A percentile compares a stretch with the other conserved stretches of the same genome.
phyloP scores from a whole-genome alignment of 1,140 invertebrate genomes.

The Drosophila ambigua region DNA sequence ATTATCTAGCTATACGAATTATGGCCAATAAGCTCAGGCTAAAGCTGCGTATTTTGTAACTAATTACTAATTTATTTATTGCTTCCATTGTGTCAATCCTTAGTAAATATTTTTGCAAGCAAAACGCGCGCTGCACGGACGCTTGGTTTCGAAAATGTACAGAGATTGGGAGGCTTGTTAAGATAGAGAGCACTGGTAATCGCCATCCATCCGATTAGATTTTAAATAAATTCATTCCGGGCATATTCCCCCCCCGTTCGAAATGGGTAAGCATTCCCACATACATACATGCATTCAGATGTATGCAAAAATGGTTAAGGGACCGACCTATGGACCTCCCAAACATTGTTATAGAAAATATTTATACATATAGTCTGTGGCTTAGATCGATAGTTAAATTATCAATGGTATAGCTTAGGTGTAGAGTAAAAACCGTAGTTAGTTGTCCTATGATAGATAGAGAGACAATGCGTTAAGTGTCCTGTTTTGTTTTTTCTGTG shows the following conservation, averaged over 20 bases:
- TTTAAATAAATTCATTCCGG: slow-evolving; percentile 13
- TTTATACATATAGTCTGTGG: slow-evolving; percentile 26
- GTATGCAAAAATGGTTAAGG: too few species aligned
- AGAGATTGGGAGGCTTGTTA: slow-evolving; percentile 4
- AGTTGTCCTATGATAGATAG: slow-evolving; percentile 51
- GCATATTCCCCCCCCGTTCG: slow-evolving; percentile 10
- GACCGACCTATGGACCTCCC: background rate
- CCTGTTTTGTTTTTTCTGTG: slow-evolving; percentile 40
- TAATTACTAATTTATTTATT: slow-evolving; percentile 39
- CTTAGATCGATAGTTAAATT: slow-evolving; percentile 46
- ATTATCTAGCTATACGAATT: slow-evolving; percentile 28
- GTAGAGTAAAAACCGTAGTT: slow-evolving; percentile 62
- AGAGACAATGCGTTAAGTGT: slow-evolving; percentile 67
- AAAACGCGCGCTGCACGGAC: slow-evolving; percentile 4
- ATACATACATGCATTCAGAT: too few species aligned
- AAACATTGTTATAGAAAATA: slow-evolving; percentile 32
- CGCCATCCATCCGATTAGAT: slow-evolving; percentile 1
- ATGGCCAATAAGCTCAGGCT: slow-evolving; percentile 50
- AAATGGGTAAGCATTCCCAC: too few species aligned
- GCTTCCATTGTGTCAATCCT: slow-evolving; percentile 25
- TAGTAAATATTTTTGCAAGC: background rate
- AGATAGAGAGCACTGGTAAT: slow-evolving; percentile 32
- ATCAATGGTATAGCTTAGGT: slow-evolving; percentile 69
- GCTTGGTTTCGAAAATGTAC: background rate
- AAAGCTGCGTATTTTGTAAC: slow-evolving; percentile 22